Evolutionary conservation across 2,113 vertebrate genomes (phyloP), one percentile per base, ranked within the genome.

Genomic region (Sebastes schlegelii): DNA sequence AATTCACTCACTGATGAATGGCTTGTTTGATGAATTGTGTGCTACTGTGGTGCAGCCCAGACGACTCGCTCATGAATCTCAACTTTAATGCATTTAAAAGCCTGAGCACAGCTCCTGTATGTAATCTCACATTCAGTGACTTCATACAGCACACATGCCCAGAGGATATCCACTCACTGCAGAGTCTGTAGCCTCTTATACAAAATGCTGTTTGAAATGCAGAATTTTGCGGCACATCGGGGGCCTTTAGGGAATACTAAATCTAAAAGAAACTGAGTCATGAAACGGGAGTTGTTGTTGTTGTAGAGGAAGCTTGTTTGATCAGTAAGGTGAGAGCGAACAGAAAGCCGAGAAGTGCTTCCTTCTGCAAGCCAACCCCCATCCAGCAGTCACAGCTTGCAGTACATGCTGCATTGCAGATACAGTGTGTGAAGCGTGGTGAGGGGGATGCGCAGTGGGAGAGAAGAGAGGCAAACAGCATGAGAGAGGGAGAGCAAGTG

Each of bases 361-460:
- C 73, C 72, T 79, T 51, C 72, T 78, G 91, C 80, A 85, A 75
- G 85, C 79, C 79, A 82, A 79, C 76, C 88, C 65, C 65, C 66
- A 17, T 74, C 66, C 79, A 85, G 79, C 82, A 84, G 85, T 43
- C 45, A 76, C 82, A 77, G 91, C 73, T 78, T 77, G 85, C 88
- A 84, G 86, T 57, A 81, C 82, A 78, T 95, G 91, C 88, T 95
- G 95, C 95, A 95, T 92, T 95, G 95, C 95, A 95, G 95, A 94
- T 93, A 88, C 60, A 48, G 82, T 58, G 83, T 58, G 83, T 85
- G 79, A 63, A 74, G 72, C 6, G 80, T 10, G 52, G 68, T 34
- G 61, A 55, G 70, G 49, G 73, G 66, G 34, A 46, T 73, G 78
- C 55, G 86, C 84, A 85, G 62, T 21, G 75, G 63, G 71, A 45